Percentiles rank a stretch among this genome's conserved stretches.
Conservation (phyloP, 2,888 invertebrate genomes). For the Rhimphoctona megacephalus region DNA sequence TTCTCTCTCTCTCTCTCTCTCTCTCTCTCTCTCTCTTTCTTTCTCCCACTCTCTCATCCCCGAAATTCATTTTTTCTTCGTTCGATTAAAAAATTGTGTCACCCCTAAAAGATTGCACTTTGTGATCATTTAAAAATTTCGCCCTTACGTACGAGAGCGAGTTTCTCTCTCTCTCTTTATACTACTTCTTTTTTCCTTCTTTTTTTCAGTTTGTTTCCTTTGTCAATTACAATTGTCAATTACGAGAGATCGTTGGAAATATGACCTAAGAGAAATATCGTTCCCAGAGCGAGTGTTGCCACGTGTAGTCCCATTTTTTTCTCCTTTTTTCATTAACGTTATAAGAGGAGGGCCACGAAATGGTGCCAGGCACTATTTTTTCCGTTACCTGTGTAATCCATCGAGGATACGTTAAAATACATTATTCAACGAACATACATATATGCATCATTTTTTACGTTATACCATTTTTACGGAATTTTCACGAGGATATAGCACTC, state of each 20-base stretch:
- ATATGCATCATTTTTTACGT: conserved; percentile 62
- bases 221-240: conserved; percentile 37
- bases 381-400: conserved; percentile 83
- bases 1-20: conserved; percentile 33
- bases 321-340: conserved; percentile 64
- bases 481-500: conserved; percentile 51
- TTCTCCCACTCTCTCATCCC: conserved; percentile 21
- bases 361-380: conserved; percentile 85
- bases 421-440: conserved; percentile 71
- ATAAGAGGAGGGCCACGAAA: conserved; percentile 84
- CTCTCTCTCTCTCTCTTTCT: conserved; percentile 5
- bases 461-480: conserved; percentile 73
- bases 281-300: conserved; percentile 40
- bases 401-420: conserved; percentile 78
- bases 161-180: conserved; percentile 7
- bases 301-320: conserved; percentile 31
- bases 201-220: conserved; percentile 2
- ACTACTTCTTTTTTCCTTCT: neutral
- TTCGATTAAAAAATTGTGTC: conserved; percentile 82
- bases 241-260: conserved; percentile 48
- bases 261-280: conserved; percentile 37
- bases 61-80: conserved; percentile 70
- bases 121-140: conserved; percentile 83
- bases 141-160: conserved; percentile 76
- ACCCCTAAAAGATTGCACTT: conserved; percentile 85